These are phyloP conservation scores for Coreoperca whiteheadi DNA, from an alignment of 2,113 vertebrate species.

Conservation along the genomic window DNA sequence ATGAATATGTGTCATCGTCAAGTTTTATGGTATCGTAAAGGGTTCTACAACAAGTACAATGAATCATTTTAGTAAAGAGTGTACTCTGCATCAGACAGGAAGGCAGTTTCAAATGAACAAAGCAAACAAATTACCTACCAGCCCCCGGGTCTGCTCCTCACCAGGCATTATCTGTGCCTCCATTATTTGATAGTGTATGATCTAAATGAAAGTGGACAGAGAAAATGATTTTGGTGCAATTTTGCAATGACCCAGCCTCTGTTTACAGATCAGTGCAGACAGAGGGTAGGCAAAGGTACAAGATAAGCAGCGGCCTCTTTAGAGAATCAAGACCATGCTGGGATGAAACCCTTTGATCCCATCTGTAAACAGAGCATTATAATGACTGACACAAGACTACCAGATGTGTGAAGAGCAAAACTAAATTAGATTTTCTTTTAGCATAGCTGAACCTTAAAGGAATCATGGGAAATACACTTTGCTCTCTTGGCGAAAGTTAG, in stretches of 20 bases:
- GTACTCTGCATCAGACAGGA: constrained; percentile 19
- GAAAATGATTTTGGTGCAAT: constrained; percentile 41
- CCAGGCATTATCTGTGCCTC: constrained; percentile 37
- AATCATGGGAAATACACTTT: neutral
- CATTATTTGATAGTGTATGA: constrained; percentile 55
- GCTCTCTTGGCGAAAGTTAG: neutral
- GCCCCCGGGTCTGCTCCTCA: constrained; percentile 3
- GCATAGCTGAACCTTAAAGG: neutral
- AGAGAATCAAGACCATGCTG: constrained; percentile 25
- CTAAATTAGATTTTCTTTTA: neutral
- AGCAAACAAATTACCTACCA: constrained; percentile 60
- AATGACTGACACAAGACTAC: neutral
- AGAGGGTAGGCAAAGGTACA: constrained; percentile 9
- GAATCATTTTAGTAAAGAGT: constrained; percentile 20
- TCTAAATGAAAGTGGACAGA: constrained; percentile 51
- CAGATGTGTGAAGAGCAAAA: constrained; percentile 6
- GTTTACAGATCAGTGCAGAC: constrained; percentile 39
- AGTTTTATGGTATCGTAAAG: constrained; percentile 8
- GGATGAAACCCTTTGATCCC: constrained; percentile 24
- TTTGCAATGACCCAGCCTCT: constrained; percentile 23
- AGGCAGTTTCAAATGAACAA: constrained; percentile 47
- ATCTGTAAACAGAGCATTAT: constrained; percentile 29
- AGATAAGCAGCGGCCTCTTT: constrained; percentile 39
- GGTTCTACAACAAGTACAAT: constrained; percentile 14
- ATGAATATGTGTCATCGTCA: neutral